phyloP scores from a whole-genome alignment of 1,140 invertebrate species.

The Rhynchophorus ferrugineus region DNA sequence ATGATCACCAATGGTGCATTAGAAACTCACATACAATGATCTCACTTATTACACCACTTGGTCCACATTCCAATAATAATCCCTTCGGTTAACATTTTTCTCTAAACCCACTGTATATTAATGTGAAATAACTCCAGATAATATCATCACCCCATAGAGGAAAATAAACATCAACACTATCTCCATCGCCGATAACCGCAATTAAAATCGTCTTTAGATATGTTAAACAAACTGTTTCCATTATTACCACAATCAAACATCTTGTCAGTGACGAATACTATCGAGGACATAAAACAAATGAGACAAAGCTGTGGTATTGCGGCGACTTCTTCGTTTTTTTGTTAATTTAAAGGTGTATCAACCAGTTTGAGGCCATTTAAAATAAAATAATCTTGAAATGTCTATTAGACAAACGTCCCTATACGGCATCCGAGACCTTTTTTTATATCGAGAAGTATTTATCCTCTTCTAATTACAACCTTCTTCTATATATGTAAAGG shows the following conservation, averaged over 20 bases:
- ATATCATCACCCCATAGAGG: too few species aligned
- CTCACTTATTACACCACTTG: too few species aligned
- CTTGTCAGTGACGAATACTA: too few species aligned
- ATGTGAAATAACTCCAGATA: too few species aligned
- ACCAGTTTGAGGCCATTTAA: neutral
- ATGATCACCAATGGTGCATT: too few species aligned
- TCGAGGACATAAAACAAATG: too few species aligned
- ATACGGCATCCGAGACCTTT: constrained; percentile 7
- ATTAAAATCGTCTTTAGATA: constrained; percentile 8
- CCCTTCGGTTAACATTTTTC: too few species aligned
- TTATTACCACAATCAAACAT: constrained; percentile 11
- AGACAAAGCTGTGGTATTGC: neutral
- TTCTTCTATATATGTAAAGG: constrained; percentile 33
- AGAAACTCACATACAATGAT: too few species aligned
- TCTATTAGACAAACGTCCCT: constrained; percentile 18
- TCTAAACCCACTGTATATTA: too few species aligned
- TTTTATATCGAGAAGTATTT: constrained; percentile 24
- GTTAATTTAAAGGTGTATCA: neutral
- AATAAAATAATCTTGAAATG: constrained; percentile 13
- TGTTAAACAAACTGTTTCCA: constrained; percentile 11
- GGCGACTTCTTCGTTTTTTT: neutral
- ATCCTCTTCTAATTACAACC: constrained; percentile 29
- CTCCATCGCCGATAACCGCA: too few species aligned
- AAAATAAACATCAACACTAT: too few species aligned
- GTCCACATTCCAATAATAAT: too few species aligned